Evolutionary conservation across 2,888 invertebrate species (phyloP), one percentile per base, ranked within the genome.

Genomic region (Sphaerophoria rueppellii): DNA sequence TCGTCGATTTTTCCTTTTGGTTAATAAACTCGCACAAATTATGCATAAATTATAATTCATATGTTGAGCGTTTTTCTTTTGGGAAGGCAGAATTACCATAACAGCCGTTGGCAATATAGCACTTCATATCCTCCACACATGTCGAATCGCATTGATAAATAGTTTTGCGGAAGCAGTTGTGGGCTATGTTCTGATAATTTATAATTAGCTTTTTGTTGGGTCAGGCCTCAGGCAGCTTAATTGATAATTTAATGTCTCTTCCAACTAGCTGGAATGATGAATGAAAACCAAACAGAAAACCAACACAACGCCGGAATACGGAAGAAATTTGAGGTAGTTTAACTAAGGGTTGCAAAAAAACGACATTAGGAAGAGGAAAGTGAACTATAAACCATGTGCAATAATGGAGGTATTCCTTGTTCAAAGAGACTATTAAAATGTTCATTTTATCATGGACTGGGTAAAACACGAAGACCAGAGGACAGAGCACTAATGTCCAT

Each of bases 271-370:
- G 35, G 0, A 43, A 40, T 37, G 6, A 24, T 32, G 43, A 16
- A 7, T 32, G n/a, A 32, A 63, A 35, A 35, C 24, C 34, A 7
- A 7, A 40, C 16, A 7, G n/a, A 40, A 43, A 76, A 52, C 55
- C 61, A 54, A 48, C 74, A 74, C 74, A 74, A 57, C 74, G 79
- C 82, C 82, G 82, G 82, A 83, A 83, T 83, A 83, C 82, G 82
- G 82, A 83, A 83, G 79, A 54, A 55, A 43, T 67, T 71, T 12
- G 11, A n/a, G 43, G 43, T 54, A 52, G 24, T 74, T 50, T 58
- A 24, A 24, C 1, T 24, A 2, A 2, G 24, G 24, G 24, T 24
- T 2, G 2, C 24, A 24, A 24, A 24, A 24, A 24, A 24, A 24
- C 2, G 24, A 24, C 24, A 24, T 24, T 24, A 24, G 2, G 24